phyloP scores from a whole-genome alignment of 2,797 vertebrate species.

The Mycteria americana region DNA sequence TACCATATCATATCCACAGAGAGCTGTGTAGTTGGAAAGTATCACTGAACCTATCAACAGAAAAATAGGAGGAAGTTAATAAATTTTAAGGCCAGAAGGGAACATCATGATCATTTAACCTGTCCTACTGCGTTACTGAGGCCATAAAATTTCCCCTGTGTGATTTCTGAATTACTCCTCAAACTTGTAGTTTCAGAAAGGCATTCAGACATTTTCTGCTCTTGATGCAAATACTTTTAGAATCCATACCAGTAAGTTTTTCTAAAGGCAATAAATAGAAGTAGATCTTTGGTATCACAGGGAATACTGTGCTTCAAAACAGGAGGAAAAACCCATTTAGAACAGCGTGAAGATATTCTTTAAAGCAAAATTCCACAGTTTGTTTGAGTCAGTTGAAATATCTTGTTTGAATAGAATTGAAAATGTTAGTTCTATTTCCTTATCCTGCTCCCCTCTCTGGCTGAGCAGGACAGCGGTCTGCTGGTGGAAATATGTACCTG shows the following conservation, averaged over 20 bases:
- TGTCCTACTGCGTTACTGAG: constrained; percentile 22
- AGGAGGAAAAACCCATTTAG: not conserved
- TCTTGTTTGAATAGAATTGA: not conserved
- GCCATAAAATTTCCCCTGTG: constrained; percentile 16
- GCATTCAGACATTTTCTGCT: constrained; percentile 8
- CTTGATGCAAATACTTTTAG: not conserved
- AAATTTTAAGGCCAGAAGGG: constrained; percentile 52
- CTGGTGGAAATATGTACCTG: not conserved
- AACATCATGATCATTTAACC: constrained; percentile 53
- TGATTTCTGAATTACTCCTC: constrained; percentile 32
- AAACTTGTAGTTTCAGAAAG: constrained; percentile 19
- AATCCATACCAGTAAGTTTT: not conserved
- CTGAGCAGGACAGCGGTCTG: not conserved
- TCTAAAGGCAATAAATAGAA: constrained; percentile 31
- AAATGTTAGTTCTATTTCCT: not conserved
- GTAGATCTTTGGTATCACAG: not conserved
- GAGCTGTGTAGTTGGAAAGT: constrained; percentile 19
- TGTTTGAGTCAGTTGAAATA: not conserved
- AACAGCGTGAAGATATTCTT: not conserved
- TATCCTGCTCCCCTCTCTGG: not conserved
- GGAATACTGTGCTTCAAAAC: constrained; percentile 14
- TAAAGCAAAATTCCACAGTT: not conserved
- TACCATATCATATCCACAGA: constrained; percentile 25
- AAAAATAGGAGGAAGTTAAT: constrained; percentile 51
- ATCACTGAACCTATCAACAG: constrained; percentile 22